These are phyloP conservation scores for Magallana angulata DNA, from an alignment of 1,140 invertebrate genomes.

Conservation along the genomic window DNA sequence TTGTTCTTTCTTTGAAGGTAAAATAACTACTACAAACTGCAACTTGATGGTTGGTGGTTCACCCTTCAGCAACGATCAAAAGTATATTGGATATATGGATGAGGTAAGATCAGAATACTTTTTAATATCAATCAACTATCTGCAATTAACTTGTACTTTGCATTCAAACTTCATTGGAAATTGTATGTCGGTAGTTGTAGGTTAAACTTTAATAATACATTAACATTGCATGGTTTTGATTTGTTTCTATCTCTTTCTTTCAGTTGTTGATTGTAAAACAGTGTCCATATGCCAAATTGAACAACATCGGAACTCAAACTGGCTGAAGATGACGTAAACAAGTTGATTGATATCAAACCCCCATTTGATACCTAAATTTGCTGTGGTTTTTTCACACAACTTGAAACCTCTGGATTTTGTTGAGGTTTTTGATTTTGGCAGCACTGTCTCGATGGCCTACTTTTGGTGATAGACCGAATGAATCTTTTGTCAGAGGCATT, in stretches of 20 bases:
- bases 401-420: conserved; percentile 14
- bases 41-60: not conserved
- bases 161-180: too few species aligned
- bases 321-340: not conserved
- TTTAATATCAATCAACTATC: too few species aligned
- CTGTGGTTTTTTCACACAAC: conserved; percentile 3
- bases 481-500: too few species aligned
- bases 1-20: not conserved
- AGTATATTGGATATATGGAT: conserved; percentile 8
- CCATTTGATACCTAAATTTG: conserved; percentile 32
- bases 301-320: not conserved
- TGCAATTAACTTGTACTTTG: too few species aligned
- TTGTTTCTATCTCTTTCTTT: not conserved
- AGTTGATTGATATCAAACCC: not conserved
- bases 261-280: conserved; percentile 32
- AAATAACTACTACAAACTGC: conserved; percentile 1
- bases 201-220: too few species aligned
- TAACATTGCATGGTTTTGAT: too few species aligned
- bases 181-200: too few species aligned
- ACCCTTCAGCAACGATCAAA: not conserved
- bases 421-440: conserved; percentile 4
- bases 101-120: not conserved
- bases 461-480: not conserved
- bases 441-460: not conserved
- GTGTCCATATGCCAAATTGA: conserved; percentile 17